Evolutionary conservation across 2,888 invertebrate genomes (phyloP).

Genomic region (Acrocera orbiculus): DNA sequence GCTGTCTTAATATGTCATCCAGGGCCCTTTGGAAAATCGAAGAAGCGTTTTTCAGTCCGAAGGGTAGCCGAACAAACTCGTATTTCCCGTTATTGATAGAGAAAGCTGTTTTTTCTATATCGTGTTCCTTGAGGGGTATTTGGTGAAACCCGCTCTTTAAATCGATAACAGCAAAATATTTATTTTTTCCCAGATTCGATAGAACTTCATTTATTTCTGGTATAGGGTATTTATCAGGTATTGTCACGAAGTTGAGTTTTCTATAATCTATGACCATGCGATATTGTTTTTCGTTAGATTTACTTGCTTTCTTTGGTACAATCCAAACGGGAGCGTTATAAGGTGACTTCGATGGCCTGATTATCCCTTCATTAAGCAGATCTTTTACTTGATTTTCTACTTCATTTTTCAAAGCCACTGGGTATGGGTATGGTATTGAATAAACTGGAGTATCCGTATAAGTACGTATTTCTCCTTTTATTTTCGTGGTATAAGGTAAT

Average conservation of each 20-base stretch:
- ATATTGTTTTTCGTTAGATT: constrained; percentile 8
- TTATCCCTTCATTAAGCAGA: constrained; percentile 2
- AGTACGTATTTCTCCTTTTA: neutral
- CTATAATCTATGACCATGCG: constrained; percentile 7
- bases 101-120: constrained; percentile 6
- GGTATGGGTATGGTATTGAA: neutral
- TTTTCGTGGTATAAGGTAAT: neutral
- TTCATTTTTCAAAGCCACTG: neutral
- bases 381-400: constrained; percentile 1
- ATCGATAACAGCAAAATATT: constrained; percentile 6
- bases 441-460: neutral
- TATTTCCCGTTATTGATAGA: constrained; percentile 6
- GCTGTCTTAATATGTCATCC: constrained; percentile 6
- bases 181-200: constrained; percentile 5
- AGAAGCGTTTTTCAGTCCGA: constrained; percentile 7
- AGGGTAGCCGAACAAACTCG: constrained; percentile 7
- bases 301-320: constrained; percentile 5
- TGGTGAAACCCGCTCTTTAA: constrained; percentile 10
- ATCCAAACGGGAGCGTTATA: constrained; percentile 11
- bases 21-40: constrained; percentile 8
- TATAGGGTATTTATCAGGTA: constrained; percentile 4
- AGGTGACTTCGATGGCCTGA: constrained; percentile 10
- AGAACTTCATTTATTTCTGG: constrained; percentile 7
- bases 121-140: constrained; percentile 6
- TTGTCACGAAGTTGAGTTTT: constrained; percentile 3